Evolutionary conservation across 2,888 invertebrate species (phyloP), one percentile per base, ranked within the genome.

Genomic region (Acleris literana): DNA sequence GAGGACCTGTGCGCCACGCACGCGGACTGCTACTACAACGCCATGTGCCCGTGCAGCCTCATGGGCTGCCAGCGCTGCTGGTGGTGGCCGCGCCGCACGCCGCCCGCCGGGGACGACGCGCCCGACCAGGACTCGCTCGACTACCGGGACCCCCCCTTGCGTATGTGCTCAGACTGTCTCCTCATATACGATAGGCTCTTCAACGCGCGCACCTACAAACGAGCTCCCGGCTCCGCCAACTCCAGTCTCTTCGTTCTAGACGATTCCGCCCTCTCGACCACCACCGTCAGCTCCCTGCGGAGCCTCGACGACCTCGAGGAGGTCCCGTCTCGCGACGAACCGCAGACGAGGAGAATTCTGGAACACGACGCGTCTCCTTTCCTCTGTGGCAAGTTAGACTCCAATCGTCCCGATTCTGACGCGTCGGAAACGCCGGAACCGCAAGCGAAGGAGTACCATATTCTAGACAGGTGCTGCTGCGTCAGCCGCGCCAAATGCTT

Each of bases 1-100:
- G 96, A 96, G 81, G 96, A 96, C 81, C 94, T 95, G 70, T 94
- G 94, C 66, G 86, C 87, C 63, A 87, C 82, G 72, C 90, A 90
- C 44, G 74, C 74, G 20, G 80, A 77, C 17, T 78, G 82, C 65
- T 75, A 75, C 69, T 82, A 79, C 73, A 86, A 83, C 68, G 86
- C 87, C 69, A 81, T 90, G 77, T 92, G 92, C 69, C 87, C 92
- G 2, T 91, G 91, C 80, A 83, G 87, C 74, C 83, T 91, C 62
- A 82, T 86, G 77, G 90, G 88, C 75, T 91, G 91, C 80, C 85
- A 82, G 69, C 85, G 90, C 72, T 92, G 92, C 83, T 85, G 86
- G 82, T 90, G 91, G 86, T 83, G 88, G 86, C 83, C 83, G 43
- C 81, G 87, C 22, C 59, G 74, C 70, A 73, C 71, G 62, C 69